Percentiles rank a stretch among this genome's conserved stretches.
Conservation (phyloP, 2,797 vertebrate genomes). For the Glossophaga mutica region DNA sequence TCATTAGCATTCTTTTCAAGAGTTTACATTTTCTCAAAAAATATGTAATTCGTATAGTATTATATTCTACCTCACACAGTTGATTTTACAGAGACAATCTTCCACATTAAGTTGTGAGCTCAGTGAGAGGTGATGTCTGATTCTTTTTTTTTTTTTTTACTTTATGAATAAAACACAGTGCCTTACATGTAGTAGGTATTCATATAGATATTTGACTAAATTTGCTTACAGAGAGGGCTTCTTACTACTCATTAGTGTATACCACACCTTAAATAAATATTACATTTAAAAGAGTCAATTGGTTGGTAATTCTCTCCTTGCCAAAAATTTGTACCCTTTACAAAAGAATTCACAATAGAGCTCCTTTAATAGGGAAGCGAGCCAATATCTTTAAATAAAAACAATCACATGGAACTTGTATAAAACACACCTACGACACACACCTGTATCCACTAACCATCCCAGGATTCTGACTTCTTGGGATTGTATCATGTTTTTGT, state of each 20-base stretch:
- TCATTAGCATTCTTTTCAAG: neutral
- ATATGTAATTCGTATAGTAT: neutral
- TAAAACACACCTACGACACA: constrained; percentile 60
- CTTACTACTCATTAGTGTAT: neutral
- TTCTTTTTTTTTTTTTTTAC: neutral
- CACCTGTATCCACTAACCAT: constrained; percentile 64
- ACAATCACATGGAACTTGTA: constrained; percentile 45
- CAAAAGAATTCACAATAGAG: constrained; percentile 29
- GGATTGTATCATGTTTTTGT: constrained; percentile 51
- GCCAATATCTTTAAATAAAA: constrained; percentile 61
- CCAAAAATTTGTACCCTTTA: constrained; percentile 47
- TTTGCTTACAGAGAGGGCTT: constrained; percentile 23
- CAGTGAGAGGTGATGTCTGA: neutral
- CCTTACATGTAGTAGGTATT: neutral
- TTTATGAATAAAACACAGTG: neutral
- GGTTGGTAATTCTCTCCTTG: constrained; percentile 27
- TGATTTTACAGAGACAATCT: neutral
- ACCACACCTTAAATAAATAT: constrained; percentile 21
- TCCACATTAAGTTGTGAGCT: neutral
- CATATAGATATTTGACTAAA: neutral
- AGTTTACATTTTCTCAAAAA: neutral
- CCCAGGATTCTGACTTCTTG: constrained; percentile 47
- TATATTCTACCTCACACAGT: neutral
- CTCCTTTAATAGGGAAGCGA: constrained; percentile 30
- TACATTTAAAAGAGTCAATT: neutral